Percentiles rank a stretch among this genome's conserved stretches.
Evolutionary conservation across 2,888 invertebrate species (phyloP).

Genomic region (Patella depressa): DNA sequence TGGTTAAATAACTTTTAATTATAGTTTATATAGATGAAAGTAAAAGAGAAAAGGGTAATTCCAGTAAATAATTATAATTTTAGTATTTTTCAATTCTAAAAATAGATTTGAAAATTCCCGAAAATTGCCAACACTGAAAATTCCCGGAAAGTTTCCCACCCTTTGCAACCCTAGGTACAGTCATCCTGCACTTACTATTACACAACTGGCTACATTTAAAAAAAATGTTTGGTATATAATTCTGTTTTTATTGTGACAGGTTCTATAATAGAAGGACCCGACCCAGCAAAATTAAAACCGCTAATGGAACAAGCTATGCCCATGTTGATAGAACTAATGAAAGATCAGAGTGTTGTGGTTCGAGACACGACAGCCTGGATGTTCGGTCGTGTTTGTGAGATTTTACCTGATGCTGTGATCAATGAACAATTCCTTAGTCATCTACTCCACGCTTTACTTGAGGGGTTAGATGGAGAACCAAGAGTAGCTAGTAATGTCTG

Average conservation of each 20-base stretch:
- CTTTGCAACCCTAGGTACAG: background rate
- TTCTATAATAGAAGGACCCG: constrained; percentile 90
- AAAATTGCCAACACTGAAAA: no score
- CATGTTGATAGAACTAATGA: constrained; percentile 93
- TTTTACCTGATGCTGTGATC: constrained; percentile 94
- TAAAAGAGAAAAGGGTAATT: no score
- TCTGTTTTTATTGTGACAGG: constrained; percentile 65
- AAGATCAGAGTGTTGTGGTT: constrained; percentile 93
- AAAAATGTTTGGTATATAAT: background rate
- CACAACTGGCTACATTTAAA: background rate
- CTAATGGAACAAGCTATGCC: constrained; percentile 97
- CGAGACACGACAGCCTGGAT: constrained; percentile 99
- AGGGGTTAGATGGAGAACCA: constrained; percentile 89
- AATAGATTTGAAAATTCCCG: no score
- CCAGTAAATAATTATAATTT: no score
- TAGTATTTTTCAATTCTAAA: no score
- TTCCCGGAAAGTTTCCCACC: no score
- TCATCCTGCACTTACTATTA: background rate
- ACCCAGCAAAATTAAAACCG: constrained; percentile 87
- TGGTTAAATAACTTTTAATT: no score
- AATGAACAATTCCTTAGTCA: constrained; percentile 84
- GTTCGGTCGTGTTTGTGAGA: constrained; percentile 96
- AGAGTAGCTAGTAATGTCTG: constrained; percentile 98
- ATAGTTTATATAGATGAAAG: no score
- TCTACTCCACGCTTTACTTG: constrained; percentile 75